Conservation (phyloP, 2,113 vertebrate genomes). For the Anolis sagrei region DNA sequence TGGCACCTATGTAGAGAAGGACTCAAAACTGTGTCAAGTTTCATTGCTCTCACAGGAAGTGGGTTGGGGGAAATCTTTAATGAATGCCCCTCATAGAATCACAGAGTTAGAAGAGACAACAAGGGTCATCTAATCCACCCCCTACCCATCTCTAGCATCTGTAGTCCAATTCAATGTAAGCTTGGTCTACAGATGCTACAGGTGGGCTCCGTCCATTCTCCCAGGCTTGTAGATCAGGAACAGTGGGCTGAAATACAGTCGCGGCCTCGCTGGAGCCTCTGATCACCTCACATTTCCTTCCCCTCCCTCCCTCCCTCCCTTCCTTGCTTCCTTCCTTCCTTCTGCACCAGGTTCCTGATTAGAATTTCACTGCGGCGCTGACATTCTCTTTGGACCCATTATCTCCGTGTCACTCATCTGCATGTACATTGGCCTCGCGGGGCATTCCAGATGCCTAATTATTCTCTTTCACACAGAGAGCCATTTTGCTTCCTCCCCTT, state of each 20-base stretch:
- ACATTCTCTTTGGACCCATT: not conserved
- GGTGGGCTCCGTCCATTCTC: too few species aligned
- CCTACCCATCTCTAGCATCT: not conserved
- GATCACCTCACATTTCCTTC: not conserved
- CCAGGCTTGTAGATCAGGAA: too few species aligned
- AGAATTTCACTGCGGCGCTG: not conserved
- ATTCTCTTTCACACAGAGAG: not conserved
- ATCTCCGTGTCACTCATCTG: not conserved
- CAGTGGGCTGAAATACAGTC: too few species aligned
- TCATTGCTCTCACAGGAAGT: too few species aligned
- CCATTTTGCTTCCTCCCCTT: constrained; percentile 8
- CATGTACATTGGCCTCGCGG: not conserved
- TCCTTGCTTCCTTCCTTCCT: not conserved
- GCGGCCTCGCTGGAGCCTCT: not conserved
- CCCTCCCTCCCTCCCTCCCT: not conserved
- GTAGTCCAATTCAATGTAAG: not conserved
- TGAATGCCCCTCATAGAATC: too few species aligned
- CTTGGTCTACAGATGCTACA: too few species aligned
- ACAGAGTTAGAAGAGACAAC: too few species aligned
- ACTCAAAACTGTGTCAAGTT: too few species aligned
- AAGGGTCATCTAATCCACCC: too few species aligned
- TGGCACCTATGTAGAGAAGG: too few species aligned
- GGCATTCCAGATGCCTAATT: not conserved
- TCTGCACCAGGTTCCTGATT: not conserved
- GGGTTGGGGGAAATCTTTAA: too few species aligned